A percentile compares a stretch with the other conserved stretches of the same genome.
These are phyloP conservation scores for Pseudonaja textilis DNA, from an alignment of 2,113 vertebrate genomes.

Conservation along the genomic window DNA sequence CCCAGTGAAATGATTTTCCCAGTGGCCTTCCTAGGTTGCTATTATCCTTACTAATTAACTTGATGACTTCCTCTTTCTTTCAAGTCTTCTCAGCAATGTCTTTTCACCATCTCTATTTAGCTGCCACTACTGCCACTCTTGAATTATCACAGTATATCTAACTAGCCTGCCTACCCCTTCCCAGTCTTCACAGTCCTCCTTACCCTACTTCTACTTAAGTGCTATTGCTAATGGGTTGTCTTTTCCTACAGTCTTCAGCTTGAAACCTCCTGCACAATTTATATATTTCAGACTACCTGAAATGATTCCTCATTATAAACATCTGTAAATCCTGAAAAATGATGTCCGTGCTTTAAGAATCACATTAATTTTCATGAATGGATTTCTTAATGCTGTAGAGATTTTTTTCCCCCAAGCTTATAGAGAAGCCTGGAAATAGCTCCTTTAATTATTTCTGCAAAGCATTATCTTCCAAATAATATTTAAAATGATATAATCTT, in stretches of 20 bases:
- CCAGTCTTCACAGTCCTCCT: background rate
- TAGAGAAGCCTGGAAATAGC: background rate
- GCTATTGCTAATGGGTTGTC: background rate
- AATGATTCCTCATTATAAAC: background rate
- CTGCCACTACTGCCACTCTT: background rate
- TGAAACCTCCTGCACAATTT: background rate
- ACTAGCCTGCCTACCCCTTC: background rate
- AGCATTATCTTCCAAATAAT: background rate
- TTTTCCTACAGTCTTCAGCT: background rate
- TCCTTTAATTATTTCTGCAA: background rate
- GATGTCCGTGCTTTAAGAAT: background rate
- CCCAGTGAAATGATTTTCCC: background rate
- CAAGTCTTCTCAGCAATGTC: background rate
- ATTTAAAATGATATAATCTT: background rate
- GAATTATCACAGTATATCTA: background rate
- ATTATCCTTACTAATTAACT: background rate
- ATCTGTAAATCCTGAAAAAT: background rate
- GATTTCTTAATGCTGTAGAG: background rate
- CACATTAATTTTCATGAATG: background rate
- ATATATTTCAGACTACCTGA: background rate
- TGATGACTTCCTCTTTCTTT: background rate
- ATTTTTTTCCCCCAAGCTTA: background rate
- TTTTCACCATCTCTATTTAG: background rate
- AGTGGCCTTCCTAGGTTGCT: background rate
- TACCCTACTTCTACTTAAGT: background rate